Conservation (phyloP, 2,888 invertebrate species). For the Lasioglossum leucozonium region DNA sequence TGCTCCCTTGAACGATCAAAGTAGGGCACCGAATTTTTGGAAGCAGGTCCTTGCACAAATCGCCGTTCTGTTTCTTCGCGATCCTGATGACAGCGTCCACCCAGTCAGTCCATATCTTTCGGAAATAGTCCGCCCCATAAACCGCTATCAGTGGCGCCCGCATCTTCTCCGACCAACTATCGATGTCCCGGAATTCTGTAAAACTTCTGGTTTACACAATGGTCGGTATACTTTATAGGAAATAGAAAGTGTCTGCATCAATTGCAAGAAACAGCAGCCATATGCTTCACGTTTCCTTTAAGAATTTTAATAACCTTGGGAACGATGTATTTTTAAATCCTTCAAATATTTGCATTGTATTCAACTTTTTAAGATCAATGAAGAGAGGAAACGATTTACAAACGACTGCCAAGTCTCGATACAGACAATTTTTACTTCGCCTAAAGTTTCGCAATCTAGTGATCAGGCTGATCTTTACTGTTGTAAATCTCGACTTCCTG, state of each 20-base stretch:
- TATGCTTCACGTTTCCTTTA: background rate
- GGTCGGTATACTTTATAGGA: background rate
- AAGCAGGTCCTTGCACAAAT: constrained; percentile 89
- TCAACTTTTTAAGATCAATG: too few relatives aligned
- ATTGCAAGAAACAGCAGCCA: background rate
- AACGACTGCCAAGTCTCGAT: background rate
- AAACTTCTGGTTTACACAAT: background rate
- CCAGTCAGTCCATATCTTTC: constrained; percentile 90
- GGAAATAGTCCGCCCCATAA: constrained; percentile 91
- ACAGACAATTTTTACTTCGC: background rate
- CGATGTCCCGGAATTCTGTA: constrained; percentile 88
- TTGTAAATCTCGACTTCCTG: constrained; percentile 88
- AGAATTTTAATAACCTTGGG: background rate
- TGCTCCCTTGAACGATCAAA: constrained; percentile 92
- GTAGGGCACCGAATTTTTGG: constrained; percentile 90
- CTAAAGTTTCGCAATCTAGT: background rate
- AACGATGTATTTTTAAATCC: too few relatives aligned
- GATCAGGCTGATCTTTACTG: constrained; percentile 84
- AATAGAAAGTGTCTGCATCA: background rate
- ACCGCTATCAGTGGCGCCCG: constrained; percentile 89
- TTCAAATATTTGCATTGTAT: too few relatives aligned
- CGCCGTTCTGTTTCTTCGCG: constrained; percentile 87
- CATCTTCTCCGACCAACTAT: constrained; percentile 92
- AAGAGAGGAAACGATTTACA: background rate
- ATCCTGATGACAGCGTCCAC: constrained; percentile 88